These are phyloP conservation scores for Trisateles emortualis DNA, from an alignment of 2,888 invertebrate species.

Conservation along the genomic window DNA sequence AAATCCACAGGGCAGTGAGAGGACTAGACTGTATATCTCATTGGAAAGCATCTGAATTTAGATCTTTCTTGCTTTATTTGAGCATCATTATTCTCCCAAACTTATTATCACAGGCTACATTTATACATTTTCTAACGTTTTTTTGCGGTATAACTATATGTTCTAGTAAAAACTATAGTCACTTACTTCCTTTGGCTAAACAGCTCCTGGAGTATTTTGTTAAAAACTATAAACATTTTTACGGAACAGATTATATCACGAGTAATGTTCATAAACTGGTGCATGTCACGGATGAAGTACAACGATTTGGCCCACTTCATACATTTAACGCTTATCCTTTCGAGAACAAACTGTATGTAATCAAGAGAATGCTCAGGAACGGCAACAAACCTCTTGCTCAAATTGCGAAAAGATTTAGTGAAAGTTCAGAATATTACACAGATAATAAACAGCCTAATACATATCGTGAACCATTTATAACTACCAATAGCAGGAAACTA, in stretches of 20 bases:
- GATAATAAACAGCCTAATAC: too few relatives aligned
- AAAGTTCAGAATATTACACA: too few relatives aligned
- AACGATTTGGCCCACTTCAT: background rate
- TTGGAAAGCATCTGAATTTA: slow-evolving; percentile 35
- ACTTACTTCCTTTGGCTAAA: slow-evolving; percentile 1
- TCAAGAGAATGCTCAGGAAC: background rate
- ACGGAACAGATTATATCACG: slow-evolving; percentile 2
- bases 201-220: slow-evolving; percentile 3
- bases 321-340: slow-evolving; percentile 1
- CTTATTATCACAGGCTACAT: background rate
- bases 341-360: background rate
- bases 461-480: too few relatives aligned
- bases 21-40: slow-evolving; percentile 18
- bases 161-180: slow-evolving; percentile 5
- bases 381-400: slow-evolving; percentile 2
- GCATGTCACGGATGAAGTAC: background rate
- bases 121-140: slow-evolving; percentile 6
- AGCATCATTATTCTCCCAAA: slow-evolving; percentile 8
- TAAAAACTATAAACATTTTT: slow-evolving; percentile 1
- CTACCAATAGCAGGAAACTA: too few relatives aligned
- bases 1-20: slow-evolving; percentile 39
- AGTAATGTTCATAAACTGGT: slow-evolving; percentile 2
- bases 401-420: too few relatives aligned
- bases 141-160: slow-evolving; percentile 11
- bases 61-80: slow-evolving; percentile 29